Evolutionary conservation across 2,888 invertebrate genomes (phyloP).

Genomic region (Boloria euphrosyne): DNA sequence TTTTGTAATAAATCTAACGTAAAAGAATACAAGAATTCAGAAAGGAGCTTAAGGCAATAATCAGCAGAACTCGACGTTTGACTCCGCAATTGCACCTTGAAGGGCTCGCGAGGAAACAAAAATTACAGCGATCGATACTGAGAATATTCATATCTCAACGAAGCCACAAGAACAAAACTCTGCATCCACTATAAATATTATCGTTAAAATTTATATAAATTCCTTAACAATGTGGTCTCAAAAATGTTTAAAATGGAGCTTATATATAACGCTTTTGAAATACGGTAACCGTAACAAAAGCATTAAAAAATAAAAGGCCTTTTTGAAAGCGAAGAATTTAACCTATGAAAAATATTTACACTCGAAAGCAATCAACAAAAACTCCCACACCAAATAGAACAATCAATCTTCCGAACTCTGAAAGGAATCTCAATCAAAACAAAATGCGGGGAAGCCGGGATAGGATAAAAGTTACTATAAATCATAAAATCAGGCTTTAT

Average conservation of each 20-base stretch:
- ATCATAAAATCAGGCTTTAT: constrained; percentile 81
- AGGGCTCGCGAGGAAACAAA: constrained; percentile 46
- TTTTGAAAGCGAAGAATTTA: constrained; percentile 51
- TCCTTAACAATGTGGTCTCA: too few relatives aligned
- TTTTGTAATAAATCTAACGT: constrained; percentile 44
- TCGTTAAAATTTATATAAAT: not conserved
- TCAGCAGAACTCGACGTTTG: constrained; percentile 50
- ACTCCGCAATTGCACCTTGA: constrained; percentile 65
- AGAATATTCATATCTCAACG: constrained; percentile 53
- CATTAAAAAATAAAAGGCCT: constrained; percentile 25
- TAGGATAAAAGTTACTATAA: constrained; percentile 78
- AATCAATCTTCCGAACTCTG: constrained; percentile 77
- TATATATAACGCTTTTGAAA: not conserved
- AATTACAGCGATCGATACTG: constrained; percentile 48
- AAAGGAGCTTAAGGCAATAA: constrained; percentile 58
- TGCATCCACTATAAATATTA: constrained; percentile 21
- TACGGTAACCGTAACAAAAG: constrained; percentile 5
- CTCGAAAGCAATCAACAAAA: constrained; percentile 70
- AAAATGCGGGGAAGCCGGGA: constrained; percentile 73
- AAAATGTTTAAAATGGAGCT: not conserved
- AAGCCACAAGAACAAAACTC: constrained; percentile 30
- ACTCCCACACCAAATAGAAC: constrained; percentile 76
- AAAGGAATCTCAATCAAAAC: constrained; percentile 81
- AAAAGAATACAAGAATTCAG: constrained; percentile 46
- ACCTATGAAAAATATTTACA: constrained; percentile 71